Evolutionary conservation across 2,797 vertebrate species (phyloP).

Genomic region (Hybognathus amarus): DNA sequence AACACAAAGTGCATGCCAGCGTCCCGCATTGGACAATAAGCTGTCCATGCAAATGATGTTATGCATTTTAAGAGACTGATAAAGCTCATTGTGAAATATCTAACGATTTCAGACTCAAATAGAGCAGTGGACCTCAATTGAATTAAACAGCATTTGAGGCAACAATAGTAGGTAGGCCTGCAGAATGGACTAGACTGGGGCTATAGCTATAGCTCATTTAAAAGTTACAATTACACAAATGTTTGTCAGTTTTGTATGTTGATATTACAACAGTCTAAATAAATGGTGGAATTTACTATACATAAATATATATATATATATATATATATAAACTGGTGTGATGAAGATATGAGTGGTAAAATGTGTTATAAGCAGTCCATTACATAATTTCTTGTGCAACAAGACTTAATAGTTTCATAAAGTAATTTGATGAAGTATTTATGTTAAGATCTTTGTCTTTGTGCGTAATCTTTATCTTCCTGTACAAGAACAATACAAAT

Average conservation of each 20-base stretch:
- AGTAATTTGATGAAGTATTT: background rate
- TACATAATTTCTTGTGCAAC: background rate
- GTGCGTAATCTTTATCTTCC: background rate
- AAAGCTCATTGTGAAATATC: background rate
- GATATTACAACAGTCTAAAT: background rate
- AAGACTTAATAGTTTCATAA: background rate
- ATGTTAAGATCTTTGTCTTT: background rate
- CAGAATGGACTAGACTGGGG: background rate
- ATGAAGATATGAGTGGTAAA: background rate
- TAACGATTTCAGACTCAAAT: background rate
- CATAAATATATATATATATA: too few relatives aligned
- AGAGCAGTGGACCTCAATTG: background rate
- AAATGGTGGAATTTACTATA: background rate
- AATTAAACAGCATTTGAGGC: background rate
- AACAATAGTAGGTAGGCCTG: background rate
- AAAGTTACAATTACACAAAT: background rate
- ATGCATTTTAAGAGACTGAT: conserved; percentile 19
- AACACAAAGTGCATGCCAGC: background rate
- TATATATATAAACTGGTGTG: too few relatives aligned
- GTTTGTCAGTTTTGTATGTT: background rate
- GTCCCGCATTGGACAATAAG: conserved; percentile 2
- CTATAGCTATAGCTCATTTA: background rate
- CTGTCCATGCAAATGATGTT: conserved; percentile 22
- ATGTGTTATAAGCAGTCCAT: background rate
- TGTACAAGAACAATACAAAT: background rate